Evolutionary conservation across 2,888 invertebrate species (phyloP).

Genomic region (Apotomis capreana): DNA sequence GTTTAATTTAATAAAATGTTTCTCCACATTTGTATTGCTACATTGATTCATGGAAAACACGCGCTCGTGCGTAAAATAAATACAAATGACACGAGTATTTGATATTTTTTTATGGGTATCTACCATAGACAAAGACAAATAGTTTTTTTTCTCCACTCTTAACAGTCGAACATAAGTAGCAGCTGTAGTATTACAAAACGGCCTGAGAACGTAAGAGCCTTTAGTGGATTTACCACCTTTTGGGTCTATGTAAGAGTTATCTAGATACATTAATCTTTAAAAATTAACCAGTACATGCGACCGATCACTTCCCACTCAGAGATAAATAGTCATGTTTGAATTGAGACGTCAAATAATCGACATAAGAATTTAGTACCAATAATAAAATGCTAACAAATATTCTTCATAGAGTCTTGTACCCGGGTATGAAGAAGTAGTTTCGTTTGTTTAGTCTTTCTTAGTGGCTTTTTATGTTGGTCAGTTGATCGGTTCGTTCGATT

Average conservation of each 20-base stretch:
- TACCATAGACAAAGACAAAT: conserved; percentile 24
- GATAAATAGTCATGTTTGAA: conserved; percentile 65
- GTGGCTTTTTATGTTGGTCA: conserved; percentile 42
- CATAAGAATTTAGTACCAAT: conserved; percentile 36
- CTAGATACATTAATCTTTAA: conserved; percentile 44
- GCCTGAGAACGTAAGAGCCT: not conserved
- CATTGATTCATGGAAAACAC: not conserved
- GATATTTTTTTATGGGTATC: conserved; percentile 17
- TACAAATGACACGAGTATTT: conserved; percentile 8
- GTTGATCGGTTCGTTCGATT: conserved; percentile 70
- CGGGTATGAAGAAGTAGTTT: conserved; percentile 5
- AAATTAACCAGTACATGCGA: conserved; percentile 51
- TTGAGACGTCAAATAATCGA: conserved; percentile 68
- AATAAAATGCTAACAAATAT: not conserved
- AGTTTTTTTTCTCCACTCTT: conserved; percentile 5
- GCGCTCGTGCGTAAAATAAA: not conserved
- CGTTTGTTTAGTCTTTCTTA: not conserved
- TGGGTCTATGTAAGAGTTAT: conserved; percentile 25
- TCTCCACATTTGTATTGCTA: not conserved
- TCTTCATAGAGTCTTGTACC: not conserved
- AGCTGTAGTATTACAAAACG: not conserved
- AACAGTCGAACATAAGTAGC: conserved; percentile 10
- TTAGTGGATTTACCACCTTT: conserved; percentile 8
- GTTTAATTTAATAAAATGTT: too few relatives aligned
- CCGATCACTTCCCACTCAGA: conserved; percentile 56